Base-by-base conservation (phyloP, 1,140 invertebrate genomes). In the Drosophila aff. region DNA sequence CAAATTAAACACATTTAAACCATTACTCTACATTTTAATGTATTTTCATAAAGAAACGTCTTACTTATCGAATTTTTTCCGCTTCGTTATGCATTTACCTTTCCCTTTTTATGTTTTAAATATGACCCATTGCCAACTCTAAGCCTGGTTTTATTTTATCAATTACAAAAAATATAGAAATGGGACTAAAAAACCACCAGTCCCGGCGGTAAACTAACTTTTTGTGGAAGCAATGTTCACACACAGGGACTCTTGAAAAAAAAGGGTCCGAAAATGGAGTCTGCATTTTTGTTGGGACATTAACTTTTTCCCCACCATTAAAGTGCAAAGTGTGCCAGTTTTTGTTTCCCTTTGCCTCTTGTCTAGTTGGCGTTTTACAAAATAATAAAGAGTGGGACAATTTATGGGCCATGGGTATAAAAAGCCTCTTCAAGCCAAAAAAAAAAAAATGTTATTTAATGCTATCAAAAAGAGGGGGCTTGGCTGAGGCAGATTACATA, bases 351-450 rank as follows among this genome's bases (percentile, higher is more conserved):
- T 15, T n/a, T 3, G 43, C 16, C 72, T 50, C 50, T 77, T 72
- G 82, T 49, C 66, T 71, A 46, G 66, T 43, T 71, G 68, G 66
- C 52, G 52, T 63, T 79, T 87, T 79, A 73, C 71, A 79, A 82
- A 82, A 87, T 87, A 86, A 87, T 86, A 86, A 87, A 87, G 83
- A 73, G 72, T 87, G 61, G 64, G 76, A 83, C 77, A 86, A 86
- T 82, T 87, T 86, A 86, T 87, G 79, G 26, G 49, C 18, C 59
- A 21, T 49, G 62, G 62, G n/a, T 44, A 13, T 0, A 44, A 18
- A 44, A 8, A 16, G 23, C 23, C 79, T 82, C 53, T 72, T 82
- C 28, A 73, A 86, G 76, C 76, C 60, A 55, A 76, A 79, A 31
- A 76, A 79, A 31, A 86, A 87, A 26, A 58, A 44, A 44, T 16